Conservation (phyloP, 2,888 invertebrate genomes). For the Tinea pellionella region DNA sequence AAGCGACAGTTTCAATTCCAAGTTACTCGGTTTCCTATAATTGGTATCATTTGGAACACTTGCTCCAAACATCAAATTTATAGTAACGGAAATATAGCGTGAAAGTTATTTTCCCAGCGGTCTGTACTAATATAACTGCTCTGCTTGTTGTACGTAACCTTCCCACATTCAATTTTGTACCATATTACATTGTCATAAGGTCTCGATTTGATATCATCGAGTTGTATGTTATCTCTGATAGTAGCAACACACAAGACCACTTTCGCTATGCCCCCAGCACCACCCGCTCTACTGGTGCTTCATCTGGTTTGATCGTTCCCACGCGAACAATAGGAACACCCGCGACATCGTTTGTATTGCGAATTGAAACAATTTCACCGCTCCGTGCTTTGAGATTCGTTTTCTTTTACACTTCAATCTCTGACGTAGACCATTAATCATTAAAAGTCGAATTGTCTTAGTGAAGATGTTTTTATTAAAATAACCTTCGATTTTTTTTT, state of each 20-base stretch:
- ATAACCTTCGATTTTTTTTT: not conserved
- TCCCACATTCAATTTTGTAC: not conserved
- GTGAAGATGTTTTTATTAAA: not conserved
- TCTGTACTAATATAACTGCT: conserved; percentile 29
- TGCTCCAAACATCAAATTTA: not conserved
- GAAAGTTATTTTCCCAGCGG: conserved; percentile 65
- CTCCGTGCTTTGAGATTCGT: conserved; percentile 14
- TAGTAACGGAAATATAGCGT: conserved; percentile 46
- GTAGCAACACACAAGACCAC: conserved; percentile 48
- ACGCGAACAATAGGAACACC: conserved; percentile 54
- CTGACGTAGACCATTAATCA: conserved; percentile 1
- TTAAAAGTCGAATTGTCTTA: not conserved
- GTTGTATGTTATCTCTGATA: not conserved
- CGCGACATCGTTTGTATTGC: conserved; percentile 45
- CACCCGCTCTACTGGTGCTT: not conserved
- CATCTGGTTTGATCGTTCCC: conserved; percentile 34
- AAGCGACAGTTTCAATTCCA: not conserved
- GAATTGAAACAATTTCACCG: conserved; percentile 53
- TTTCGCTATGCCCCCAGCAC: conserved; percentile 41
- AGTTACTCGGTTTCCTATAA: not conserved
- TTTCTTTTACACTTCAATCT: conserved; percentile 4
- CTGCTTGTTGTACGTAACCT: not conserved
- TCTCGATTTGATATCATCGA: not conserved
- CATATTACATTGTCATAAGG: not conserved
- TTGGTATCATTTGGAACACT: not conserved